Percentiles rank a stretch among this genome's conserved stretches.
Evolutionary conservation across 2,113 vertebrate genomes (phyloP).

Genomic region (Corydoras maculifer): DNA sequence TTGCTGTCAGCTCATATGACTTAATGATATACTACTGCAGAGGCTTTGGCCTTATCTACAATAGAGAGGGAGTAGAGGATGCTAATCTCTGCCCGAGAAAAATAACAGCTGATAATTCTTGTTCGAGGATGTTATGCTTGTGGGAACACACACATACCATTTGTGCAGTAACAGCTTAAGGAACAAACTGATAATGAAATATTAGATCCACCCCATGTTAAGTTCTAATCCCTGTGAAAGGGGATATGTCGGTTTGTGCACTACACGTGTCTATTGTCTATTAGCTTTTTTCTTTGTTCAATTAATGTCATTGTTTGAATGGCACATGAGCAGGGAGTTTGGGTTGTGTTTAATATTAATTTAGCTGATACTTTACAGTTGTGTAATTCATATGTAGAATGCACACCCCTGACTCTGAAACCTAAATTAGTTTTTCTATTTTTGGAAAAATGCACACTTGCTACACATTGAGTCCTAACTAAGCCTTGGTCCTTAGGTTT

Average conservation of each 20-base stretch:
- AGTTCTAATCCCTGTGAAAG: not conserved
- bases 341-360: no score
- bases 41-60: conserved; percentile 36
- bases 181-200: conserved; percentile 15
- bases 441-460: no score
- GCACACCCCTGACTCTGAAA: no score
- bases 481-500: no score
- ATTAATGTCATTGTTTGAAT: no score
- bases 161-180: conserved; percentile 25
- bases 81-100: conserved; percentile 34
- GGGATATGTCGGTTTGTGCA: not conserved
- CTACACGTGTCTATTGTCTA: conserved; percentile 6
- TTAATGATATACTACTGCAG: conserved; percentile 39
- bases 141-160: conserved; percentile 23
- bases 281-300: no score
- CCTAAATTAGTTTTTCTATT: no score
- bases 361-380: no score
- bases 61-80: conserved; percentile 24
- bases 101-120: conserved; percentile 44
- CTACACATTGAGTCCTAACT: no score
- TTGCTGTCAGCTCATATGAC: conserved; percentile 27
- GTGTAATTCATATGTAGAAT: no score
- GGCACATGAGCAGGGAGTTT: no score
- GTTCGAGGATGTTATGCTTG: not conserved
- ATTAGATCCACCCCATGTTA: not conserved